Evolutionary conservation across 35 echinoderm and acorn worm genomes (phyloP), one percentile per base, ranked within the genome.

Genomic region (Antedon bifida): DNA sequence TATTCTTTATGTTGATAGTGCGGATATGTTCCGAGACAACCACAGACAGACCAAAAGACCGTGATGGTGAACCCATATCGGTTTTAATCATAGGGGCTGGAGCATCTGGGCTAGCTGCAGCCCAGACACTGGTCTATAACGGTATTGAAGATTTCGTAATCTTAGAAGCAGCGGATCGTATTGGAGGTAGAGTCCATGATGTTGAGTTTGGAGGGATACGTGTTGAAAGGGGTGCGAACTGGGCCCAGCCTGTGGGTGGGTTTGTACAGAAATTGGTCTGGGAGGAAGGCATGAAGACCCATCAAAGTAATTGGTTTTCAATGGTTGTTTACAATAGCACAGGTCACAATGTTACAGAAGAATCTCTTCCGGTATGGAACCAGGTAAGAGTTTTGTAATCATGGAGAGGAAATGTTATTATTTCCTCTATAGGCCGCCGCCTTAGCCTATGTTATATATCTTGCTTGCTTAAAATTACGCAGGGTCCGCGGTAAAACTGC

Each of bases 101-200:
- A 21, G 77, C 77, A 7, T 33, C 77, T 5, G 77, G 77, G 5
- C 16, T 79, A 33, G 31, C 17, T 3, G 77, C 77, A 30, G 77
- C 28, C 21, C 30, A 79, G 33, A 33, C 30, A 8, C 77, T 79
- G 5, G 34, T 79, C 11, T 26, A 34, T 9, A 64, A 74, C 31
- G 86, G 79, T n/a, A n/a, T 88, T 45, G 79, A 88, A 33, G 44
- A 82, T 34, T 88, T 88, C 75, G 31, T 88, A 16, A 74, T 88
- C 23, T 3, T 88, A 12, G 86, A 82, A 75, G 86, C 78, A 0
- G 78, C 86, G 4, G 73, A 74, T 75, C 46, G 36, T 34, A 75
- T 88, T 30, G 86, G 86, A 26, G 86, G 86, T 34, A 30, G 86
- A 29, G 86, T 88, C 1, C 78, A 82, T 31, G 78, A 88, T 81